Evolutionary conservation across 2,888 invertebrate genomes (phyloP), one percentile per base, ranked within the genome.

Genomic region (Stegana nigrithorax): DNA sequence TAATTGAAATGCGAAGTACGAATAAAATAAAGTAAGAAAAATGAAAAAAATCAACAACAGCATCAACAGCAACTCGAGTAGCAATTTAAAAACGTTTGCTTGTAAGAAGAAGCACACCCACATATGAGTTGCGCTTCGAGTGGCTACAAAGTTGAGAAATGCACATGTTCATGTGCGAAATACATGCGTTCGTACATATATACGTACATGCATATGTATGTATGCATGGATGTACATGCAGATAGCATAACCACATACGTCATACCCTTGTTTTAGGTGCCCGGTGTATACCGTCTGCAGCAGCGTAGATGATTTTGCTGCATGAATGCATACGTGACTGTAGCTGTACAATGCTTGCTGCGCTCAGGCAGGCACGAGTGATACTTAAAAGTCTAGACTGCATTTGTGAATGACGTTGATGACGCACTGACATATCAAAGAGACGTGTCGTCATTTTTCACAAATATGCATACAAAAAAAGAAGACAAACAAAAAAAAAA

Each of bases 301-400:
- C n/a, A n/a, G n/a, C n/a, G n/a, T n/a, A n/a, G n/a, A 50, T 50
- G 50, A 26, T n/a, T 50, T 14, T 45, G 45, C 45, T 45, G 45
- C 45, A 50, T 50, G 10, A 8, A 25, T 19, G 21, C 21, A 45
- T 45, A 1, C 8, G 21, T 4, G 7, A 42, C 42, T 29, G 12
- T 12, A 47, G 45, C 4, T 19, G 23, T 12, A 17, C n/a, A 47
- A 5, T 45, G 58, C 60, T 57, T 50, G 27, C 50, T 51, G 62
- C 65, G 56, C 42, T 56, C 25, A 62, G 32, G 60, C 42, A 58
- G 61, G 12, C 26, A 58, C 45, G 29, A 66, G 66, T 42, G 66
- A 65, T 64, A 67, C 73, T 73, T 63, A 63, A 71, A 66, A 63
- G 73, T 73, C 73, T 75, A 73, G 73, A 73, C 75, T 55, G 32